Conservation (phyloP, 2,797 vertebrate species). For the Glossophaga mutica region DNA sequence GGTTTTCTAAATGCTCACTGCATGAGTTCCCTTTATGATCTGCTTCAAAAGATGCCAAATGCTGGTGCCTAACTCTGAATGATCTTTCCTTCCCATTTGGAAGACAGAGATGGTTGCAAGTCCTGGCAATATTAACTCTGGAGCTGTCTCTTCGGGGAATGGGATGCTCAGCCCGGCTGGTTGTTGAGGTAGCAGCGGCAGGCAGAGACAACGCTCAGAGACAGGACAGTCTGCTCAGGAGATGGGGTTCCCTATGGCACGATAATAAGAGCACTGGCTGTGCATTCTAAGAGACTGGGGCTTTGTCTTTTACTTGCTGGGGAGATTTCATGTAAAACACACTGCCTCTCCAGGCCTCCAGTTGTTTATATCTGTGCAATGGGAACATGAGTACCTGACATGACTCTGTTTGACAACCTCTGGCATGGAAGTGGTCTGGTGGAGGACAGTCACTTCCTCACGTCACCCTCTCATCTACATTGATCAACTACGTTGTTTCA, state of each 20-base stretch:
- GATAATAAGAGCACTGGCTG: background rate
- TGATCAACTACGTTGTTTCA: background rate
- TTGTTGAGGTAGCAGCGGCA: background rate
- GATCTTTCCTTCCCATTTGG: background rate
- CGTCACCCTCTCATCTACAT: background rate
- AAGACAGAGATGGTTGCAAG: background rate
- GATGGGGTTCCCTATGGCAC: background rate
- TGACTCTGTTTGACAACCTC: background rate
- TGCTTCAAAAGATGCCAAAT: conserved; percentile 15
- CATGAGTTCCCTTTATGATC: background rate
- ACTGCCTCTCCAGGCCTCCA: background rate
- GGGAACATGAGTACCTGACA: background rate
- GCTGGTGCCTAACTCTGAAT: conserved; percentile 11
- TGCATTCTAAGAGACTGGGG: background rate
- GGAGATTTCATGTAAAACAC: background rate
- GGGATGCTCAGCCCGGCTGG: background rate
- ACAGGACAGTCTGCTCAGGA: background rate
- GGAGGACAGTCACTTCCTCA: background rate
- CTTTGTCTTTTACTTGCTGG: background rate
- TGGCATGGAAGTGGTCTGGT: background rate
- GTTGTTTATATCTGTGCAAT: background rate
- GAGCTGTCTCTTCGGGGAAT: background rate
- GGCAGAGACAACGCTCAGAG: background rate
- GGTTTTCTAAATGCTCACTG: conserved; percentile 1
- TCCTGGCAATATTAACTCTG: background rate